Base-by-base conservation (phyloP, 23 tunicate genomes). In the Pegea sp. region DNA sequence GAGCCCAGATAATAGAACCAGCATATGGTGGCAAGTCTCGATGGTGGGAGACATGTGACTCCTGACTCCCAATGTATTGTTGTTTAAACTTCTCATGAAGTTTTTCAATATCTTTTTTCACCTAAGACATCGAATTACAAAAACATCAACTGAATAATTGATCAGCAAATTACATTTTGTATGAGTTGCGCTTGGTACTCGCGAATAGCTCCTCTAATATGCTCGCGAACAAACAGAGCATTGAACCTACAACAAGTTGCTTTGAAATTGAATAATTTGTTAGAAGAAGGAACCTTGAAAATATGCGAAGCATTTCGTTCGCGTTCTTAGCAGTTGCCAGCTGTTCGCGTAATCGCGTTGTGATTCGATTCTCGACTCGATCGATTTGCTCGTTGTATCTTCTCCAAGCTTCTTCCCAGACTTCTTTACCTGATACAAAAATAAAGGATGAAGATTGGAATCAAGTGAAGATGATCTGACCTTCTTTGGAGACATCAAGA, bases 11-110 rank as follows among this genome's bases (percentile, higher is more conserved):
- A 34, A 89, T 89, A 4, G 80, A 70, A 18, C 93, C 91, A 18
- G 98, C 87, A n/a, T 77, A 90, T 2, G 98, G 98, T 29, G 98
- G 98, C n/a, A 89, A 59, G 59, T 89, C 98, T 2, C 72, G 51
- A 24, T 62, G 80, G 53, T 75, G 59, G 28, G 84, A 63, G 60
- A 84, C 58, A 29, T 32, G 22, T 25, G 71, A 76, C 3, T 63
- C 81, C 49, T 84, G 64, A 34, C 76, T 67, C 28, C 66, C 66
- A 31, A 50, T 59, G 51, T 77, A 77, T 27, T 67, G 81, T 7
- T 52, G 29, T 52, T 89, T 89, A 26, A 89, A 89, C 64, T 89
- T 89, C 48, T 89, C 98, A 51, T 89, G 98, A 18, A 89, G 67
- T 2, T 69, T 25, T 29, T 89, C 98, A 19, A 89, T 89, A 46